Evolutionary conservation across 2,797 vertebrate genomes (phyloP).

Genomic region (Hozukius guyotensis): DNA sequence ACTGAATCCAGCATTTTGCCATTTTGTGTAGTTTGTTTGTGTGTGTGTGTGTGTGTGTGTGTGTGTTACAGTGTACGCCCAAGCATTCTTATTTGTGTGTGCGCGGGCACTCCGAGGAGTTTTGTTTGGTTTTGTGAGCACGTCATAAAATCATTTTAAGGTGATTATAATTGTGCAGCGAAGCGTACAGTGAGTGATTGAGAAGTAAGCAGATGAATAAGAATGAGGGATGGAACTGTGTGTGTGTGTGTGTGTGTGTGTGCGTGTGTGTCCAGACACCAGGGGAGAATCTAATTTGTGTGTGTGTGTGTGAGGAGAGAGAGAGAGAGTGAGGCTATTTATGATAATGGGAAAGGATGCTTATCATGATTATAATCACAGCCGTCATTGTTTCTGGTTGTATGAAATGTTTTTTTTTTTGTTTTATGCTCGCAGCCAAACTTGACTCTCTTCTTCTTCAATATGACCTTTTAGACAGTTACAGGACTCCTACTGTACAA

Average conservation of each 20-base stretch:
- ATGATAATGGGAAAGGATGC: conserved; percentile 49
- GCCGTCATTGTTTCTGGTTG: conserved; percentile 8
- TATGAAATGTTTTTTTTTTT: conserved; percentile 2
- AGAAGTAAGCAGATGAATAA: conserved; percentile 72
- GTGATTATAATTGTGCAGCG: conserved; percentile 80
- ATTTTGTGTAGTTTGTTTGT: conserved; percentile 1
- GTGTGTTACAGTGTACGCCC: not conserved
- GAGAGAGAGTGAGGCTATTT: conserved; percentile 24
- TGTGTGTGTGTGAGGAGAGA: not conserved
- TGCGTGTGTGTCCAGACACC: conserved; percentile 14
- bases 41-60: not conserved
- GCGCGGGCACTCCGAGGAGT: not conserved
- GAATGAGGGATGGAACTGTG: conserved; percentile 52
- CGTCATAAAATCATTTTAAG: conserved; percentile 77
- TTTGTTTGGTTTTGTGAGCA: conserved; percentile 63
- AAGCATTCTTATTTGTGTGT: not conserved
- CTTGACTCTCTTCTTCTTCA: not conserved
- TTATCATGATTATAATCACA: conserved; percentile 62
- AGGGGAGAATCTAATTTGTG: conserved; percentile 42
- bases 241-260: conserved; percentile 3
- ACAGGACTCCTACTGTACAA: not conserved
- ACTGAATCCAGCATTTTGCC: not conserved
- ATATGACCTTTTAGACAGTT: not conserved
- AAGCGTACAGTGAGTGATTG: conserved; percentile 73
- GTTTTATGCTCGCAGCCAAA: not conserved